These are phyloP conservation scores for Lacanobia wlatinum DNA, from an alignment of 2,888 invertebrate genomes.

Conservation along the genomic window DNA sequence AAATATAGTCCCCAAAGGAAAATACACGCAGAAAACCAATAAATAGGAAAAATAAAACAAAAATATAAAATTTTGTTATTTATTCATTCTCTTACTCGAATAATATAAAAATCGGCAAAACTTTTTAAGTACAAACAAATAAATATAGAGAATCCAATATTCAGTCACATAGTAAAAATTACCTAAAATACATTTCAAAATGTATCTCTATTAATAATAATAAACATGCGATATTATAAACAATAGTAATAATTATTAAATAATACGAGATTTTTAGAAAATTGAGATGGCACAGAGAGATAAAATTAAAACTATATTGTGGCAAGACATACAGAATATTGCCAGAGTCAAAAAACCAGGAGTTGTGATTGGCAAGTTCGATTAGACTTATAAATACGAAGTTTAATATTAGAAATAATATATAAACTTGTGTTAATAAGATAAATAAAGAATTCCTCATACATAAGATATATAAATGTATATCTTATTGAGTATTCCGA, in stretches of 20 bases:
- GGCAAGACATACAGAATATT: constrained; percentile 59
- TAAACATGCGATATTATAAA: constrained; percentile 67
- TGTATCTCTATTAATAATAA: constrained; percentile 60
- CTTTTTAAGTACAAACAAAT: constrained; percentile 86
- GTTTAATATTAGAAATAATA: constrained; percentile 45
- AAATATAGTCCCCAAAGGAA: too few relatives aligned
- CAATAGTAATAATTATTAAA: constrained; percentile 61
- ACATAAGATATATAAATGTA: constrained; percentile 63
- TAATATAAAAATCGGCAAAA: constrained; percentile 78
- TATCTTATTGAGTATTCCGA: constrained; percentile 65
- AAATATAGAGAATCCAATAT: constrained; percentile 79
- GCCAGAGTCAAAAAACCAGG: constrained; percentile 54
- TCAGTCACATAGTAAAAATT: constrained; percentile 82
- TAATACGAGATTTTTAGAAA: constrained; percentile 62
- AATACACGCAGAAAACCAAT: background rate
- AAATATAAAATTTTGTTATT: constrained; percentile 61
- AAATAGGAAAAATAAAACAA: constrained; percentile 48
- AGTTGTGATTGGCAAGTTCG: constrained; percentile 35
- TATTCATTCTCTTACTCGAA: constrained; percentile 66
- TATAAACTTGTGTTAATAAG: constrained; percentile 55
- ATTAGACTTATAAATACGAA: constrained; percentile 36
- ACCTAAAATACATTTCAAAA: constrained; percentile 65
- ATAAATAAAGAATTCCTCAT: constrained; percentile 62
- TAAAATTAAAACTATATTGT: constrained; percentile 61
- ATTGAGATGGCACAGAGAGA: constrained; percentile 67